Base-by-base conservation (phyloP, 2,797 vertebrate species). In the Helarctos malayanus region DNA sequence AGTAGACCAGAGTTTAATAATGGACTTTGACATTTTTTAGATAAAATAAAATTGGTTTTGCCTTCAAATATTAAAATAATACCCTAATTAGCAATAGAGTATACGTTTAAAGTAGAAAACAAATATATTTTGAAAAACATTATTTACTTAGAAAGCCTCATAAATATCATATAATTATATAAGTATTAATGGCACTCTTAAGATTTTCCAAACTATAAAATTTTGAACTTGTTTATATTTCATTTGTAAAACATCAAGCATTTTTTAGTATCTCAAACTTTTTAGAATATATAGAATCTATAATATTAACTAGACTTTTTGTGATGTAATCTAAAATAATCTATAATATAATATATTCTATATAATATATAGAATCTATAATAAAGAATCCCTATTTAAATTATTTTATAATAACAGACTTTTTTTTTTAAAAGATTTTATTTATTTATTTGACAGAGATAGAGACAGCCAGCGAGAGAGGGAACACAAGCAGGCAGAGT, bases 11-110 rank as follows among this genome's bases (percentile, higher is more conserved):
- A 78, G 16, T n/a, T 63, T 65, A 80, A 68, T 59, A 91, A 90
- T 54, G 83, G n/a, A 90, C 18, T 68, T 79, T 21, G 75, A 90
- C 73, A 78, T 91, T 32, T 91, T 87, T 78, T 63, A 80, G 54
- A 54, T 93, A 86, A 89, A 71, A 78, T 18, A 85, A 68, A 93
- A 97, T 61, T 88, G 29, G 35, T 87, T 93, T 76, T 87, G 12
- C 25, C 56, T 95, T 78, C 23, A n/a, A 83, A 88, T 80, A 84
- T 65, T 91, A 88, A 94, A 87, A 83, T 38, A 69, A n/a, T 88
- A 63, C 5, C 54, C 47, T 56, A 81, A 59, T 59, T 85, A 75
- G 41, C 45, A 79, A 94, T 0, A 80, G 14, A 45, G 73, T 27
- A 78, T 38, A 87, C 5, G 68, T 52, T 93, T 84, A 83, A 54